A percentile compares a stretch with the other conserved stretches of the same genome.
phyloP scores from a whole-genome alignment of 2,113 vertebrate genomes.

The Struthidea cinerea region DNA sequence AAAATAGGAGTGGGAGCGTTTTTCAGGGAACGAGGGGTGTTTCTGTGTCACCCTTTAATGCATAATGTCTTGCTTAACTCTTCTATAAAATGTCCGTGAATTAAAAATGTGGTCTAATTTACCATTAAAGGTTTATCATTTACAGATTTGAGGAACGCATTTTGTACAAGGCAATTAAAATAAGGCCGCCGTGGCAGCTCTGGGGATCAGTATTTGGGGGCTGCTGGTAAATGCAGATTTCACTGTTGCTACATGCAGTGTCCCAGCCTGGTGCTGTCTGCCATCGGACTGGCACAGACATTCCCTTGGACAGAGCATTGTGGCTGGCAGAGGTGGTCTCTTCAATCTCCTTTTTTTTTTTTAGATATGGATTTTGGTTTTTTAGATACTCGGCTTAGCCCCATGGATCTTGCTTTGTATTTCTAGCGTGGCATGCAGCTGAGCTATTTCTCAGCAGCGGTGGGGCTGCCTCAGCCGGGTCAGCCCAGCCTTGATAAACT shows the following conservation, averaged over 20 bases:
- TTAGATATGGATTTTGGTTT: not conserved
- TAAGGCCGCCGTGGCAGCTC: not conserved
- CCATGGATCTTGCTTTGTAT: not conserved
- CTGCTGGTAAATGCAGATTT: not conserved
- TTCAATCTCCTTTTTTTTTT: rapidly evolving
- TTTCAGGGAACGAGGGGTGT: not conserved
- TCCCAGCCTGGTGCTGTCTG: not conserved
- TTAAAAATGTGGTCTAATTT: not conserved
- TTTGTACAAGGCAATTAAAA: not conserved
- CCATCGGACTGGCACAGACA: not conserved
- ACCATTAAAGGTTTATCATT: not conserved
- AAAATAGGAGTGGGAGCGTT: not conserved
- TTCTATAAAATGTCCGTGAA: not conserved
- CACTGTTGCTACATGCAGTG: not conserved
- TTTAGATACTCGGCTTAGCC: not conserved
- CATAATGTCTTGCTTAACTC: not conserved
- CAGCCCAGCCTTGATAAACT: not conserved
- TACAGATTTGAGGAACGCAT: not conserved
- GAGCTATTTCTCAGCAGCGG: not conserved
- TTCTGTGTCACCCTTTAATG: not conserved
- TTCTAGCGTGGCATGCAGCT: not conserved
- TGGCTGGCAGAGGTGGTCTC: not conserved
- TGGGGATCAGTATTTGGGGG: not conserved
- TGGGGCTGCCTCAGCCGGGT: not conserved
- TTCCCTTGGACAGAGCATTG: not conserved